A percentile compares a stretch with the other conserved stretches of the same genome.
These are phyloP conservation scores for Gastracanthus pulcherrimus DNA, from an alignment of 2,888 invertebrate species.

Conservation along the genomic window DNA sequence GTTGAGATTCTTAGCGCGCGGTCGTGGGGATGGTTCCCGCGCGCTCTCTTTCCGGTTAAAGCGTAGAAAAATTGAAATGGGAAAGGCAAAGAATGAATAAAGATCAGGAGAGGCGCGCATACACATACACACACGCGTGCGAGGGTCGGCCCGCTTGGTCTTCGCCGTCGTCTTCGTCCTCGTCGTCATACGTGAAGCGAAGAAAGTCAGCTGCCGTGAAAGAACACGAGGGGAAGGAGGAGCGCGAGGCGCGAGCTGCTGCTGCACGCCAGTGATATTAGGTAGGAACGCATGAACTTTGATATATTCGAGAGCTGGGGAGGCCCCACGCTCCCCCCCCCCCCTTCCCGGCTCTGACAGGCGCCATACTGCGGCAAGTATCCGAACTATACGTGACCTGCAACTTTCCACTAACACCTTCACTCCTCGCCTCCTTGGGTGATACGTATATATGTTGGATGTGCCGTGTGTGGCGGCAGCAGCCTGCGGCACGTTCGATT, in stretches of 20 bases:
- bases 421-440: not conserved
- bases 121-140: not conserved
- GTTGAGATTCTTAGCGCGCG: conserved; percentile 61
- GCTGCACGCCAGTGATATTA: conserved; percentile 72
- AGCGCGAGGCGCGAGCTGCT: conserved; percentile 56
- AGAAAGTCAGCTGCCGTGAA: conserved; percentile 65
- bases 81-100: conserved; percentile 76
- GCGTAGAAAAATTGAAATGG: conserved; percentile 76
- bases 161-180: conserved; percentile 46
- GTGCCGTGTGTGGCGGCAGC: not conserved
- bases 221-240: conserved; percentile 58
- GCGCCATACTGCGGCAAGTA: conserved; percentile 76
- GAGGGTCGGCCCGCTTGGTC: not conserved
- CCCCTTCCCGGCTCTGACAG: conserved; percentile 51
- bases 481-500: conserved; percentile 40
- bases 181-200: conserved; percentile 62
- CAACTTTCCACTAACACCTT: conserved; percentile 71
- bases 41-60: conserved; percentile 66
- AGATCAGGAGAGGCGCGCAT: conserved; percentile 66
- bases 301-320: conserved; percentile 72
- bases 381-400: conserved; percentile 76
- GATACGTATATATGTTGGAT: not conserved
- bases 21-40: conserved; percentile 42
- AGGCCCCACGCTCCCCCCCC: conserved; percentile 7
- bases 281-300: conserved; percentile 77